phyloP scores from a whole-genome alignment of 2,797 vertebrate species.

The Rhadinocentrus ornatus region DNA sequence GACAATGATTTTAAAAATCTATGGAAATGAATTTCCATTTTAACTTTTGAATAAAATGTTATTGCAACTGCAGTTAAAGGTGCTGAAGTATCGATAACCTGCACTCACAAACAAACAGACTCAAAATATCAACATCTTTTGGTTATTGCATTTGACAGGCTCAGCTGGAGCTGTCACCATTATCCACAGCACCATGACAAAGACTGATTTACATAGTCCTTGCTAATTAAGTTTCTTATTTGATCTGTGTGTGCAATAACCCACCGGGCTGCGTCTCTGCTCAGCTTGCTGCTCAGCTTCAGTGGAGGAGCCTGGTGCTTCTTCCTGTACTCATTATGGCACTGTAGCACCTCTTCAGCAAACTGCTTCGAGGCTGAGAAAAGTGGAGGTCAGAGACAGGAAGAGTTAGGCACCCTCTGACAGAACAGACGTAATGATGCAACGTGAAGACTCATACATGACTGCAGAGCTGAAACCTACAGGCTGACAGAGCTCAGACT shows the following conservation, averaged over 20 bases:
- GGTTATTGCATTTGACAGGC: slow-evolving; percentile 37
- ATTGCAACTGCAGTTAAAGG: slow-evolving; percentile 26
- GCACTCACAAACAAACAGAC: slow-evolving; percentile 10
- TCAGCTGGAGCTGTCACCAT: slow-evolving; percentile 25
- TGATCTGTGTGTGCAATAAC: slow-evolving; percentile 60
- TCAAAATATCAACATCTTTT: slow-evolving; percentile 4
- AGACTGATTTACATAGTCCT: slow-evolving; percentile 25
- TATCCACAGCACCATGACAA: slow-evolving; percentile 40
- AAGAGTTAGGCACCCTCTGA: slow-evolving; percentile 24
- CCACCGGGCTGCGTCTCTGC: slow-evolving; percentile 91
- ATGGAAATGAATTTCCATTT: slow-evolving; percentile 13
- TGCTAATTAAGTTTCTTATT: slow-evolving; percentile 55
- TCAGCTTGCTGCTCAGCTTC: slow-evolving; percentile 91
- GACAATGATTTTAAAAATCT: slow-evolving; percentile 7
- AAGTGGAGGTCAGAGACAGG: slow-evolving; percentile 29
- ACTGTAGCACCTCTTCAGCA: slow-evolving; percentile 88
- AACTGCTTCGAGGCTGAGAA: slow-evolving; percentile 91
- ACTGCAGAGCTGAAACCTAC: slow-evolving; percentile 20
- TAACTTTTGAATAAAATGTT: slow-evolving; percentile 17
- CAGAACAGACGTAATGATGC: slow-evolving; percentile 27
- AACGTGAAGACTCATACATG: slow-evolving; percentile 19
- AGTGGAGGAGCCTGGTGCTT: slow-evolving; percentile 91
- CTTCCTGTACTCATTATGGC: slow-evolving; percentile 93
- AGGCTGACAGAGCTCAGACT: slow-evolving; percentile 42
- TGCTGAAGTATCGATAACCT: slow-evolving; percentile 21